Percentiles rank a stretch among this genome's conserved stretches.
These are phyloP conservation scores for Ips typographus DNA, from an alignment of 1,140 invertebrate species.

Conservation along the genomic window DNA sequence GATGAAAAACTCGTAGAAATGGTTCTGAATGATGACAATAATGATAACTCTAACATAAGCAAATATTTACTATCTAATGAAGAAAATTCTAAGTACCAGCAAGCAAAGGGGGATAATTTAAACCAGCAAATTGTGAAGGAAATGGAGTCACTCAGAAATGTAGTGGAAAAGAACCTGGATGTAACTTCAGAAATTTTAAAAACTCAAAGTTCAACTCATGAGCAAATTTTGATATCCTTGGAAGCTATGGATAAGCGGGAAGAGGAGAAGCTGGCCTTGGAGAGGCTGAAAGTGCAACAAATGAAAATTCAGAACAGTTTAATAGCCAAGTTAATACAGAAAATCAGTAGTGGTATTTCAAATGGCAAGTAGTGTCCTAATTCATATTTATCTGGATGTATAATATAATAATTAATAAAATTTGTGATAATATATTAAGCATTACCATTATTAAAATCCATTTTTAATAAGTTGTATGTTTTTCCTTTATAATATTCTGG, in stretches of 20 bases:
- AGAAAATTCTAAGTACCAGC: background rate
- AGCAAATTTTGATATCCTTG: conserved; percentile 18
- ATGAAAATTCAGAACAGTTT: conserved; percentile 27
- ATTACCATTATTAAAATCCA: too few relatives aligned
- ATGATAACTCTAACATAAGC: background rate
- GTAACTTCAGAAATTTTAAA: conserved; percentile 15
- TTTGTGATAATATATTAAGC: too few relatives aligned
- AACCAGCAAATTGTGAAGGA: too few relatives aligned
- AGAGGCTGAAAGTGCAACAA: conserved; percentile 21
- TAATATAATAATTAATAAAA: too few relatives aligned
- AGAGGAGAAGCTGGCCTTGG: conserved; percentile 15
- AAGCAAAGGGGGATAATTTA: too few relatives aligned
- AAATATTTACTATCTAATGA: background rate
- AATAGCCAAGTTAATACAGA: conserved; percentile 23
- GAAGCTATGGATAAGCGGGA: conserved; percentile 19
- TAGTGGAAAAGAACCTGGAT: conserved; percentile 15
- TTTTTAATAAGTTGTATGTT: too few relatives aligned
- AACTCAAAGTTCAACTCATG: conserved; percentile 8
- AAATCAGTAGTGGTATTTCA: background rate
- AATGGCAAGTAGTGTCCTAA: too few relatives aligned
- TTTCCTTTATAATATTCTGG: too few relatives aligned
- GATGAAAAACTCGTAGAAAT: conserved; percentile 15
- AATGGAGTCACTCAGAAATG: background rate
- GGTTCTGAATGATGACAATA: conserved; percentile 7
- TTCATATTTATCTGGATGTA: too few relatives aligned